Evolutionary conservation across 2,797 vertebrate genomes (phyloP).

Genomic region (Gymnoscopelus microlampas): DNA sequence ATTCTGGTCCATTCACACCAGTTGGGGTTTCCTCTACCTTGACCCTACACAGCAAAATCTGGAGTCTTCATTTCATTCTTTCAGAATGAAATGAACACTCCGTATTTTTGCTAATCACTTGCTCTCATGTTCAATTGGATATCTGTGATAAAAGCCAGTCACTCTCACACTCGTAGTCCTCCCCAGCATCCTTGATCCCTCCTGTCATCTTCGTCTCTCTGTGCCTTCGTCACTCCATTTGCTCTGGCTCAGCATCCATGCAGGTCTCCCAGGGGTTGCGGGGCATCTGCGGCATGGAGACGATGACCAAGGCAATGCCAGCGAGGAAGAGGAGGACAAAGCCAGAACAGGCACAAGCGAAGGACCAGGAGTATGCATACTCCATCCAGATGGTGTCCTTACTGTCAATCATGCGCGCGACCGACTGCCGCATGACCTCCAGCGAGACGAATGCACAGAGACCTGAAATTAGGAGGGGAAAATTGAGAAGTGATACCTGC

Average conservation of each 20-base stretch:
- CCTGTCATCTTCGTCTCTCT: not conserved
- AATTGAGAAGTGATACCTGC: not conserved
- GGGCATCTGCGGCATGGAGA: slow-evolving; percentile 96
- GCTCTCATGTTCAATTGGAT: too few relatives aligned
- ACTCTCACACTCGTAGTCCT: slow-evolving; percentile 4
- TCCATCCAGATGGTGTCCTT: slow-evolving; percentile 92
- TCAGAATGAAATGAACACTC: too few relatives aligned
- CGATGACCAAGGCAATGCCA: slow-evolving; percentile 87
- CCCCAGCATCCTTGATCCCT: not conserved
- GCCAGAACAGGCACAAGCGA: slow-evolving; percentile 89
- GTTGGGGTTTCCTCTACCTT: not conserved
- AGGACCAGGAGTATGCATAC: slow-evolving; percentile 94
- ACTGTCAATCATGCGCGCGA: slow-evolving; percentile 96
- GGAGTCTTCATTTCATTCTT: too few relatives aligned
- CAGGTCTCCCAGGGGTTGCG: slow-evolving; percentile 97
- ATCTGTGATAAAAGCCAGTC: slow-evolving; percentile 17
- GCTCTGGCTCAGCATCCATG: slow-evolving; percentile 94
- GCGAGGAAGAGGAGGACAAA: slow-evolving; percentile 91
- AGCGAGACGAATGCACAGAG: slow-evolving; percentile 93
- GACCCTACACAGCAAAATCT: not conserved
- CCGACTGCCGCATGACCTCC: slow-evolving; percentile 96
- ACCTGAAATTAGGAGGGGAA: slow-evolving; percentile 75
- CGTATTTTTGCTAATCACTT: too few relatives aligned
- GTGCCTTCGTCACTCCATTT: slow-evolving; percentile 67
- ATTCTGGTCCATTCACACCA: slow-evolving; percentile 22